A percentile compares a stretch with the other conserved stretches of the same genome.
Evolutionary conservation across 2,797 vertebrate species (phyloP).

Genomic region (Alfaro cultratus): DNA sequence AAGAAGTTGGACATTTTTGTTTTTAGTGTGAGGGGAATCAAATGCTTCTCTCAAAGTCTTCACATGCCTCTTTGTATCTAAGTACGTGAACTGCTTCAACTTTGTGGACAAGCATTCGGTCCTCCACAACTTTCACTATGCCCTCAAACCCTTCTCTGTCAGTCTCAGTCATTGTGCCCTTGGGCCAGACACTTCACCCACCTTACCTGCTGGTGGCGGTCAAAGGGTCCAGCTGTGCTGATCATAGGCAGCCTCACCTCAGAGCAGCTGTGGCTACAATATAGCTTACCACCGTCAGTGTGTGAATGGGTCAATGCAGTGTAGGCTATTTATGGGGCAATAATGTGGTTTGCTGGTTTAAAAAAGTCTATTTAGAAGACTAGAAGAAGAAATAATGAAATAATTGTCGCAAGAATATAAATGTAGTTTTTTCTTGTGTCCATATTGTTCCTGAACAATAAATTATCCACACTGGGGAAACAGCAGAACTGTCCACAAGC

Average conservation of each 20-base stretch:
- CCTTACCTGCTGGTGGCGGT: background rate
- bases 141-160: background rate
- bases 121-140: background rate
- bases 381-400: background rate
- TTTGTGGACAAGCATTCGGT: background rate
- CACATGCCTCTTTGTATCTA: background rate
- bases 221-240: background rate
- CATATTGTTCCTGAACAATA: background rate
- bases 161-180: background rate
- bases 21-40: background rate
- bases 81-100: background rate
- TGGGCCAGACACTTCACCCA: background rate
- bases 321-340: background rate
- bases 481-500: background rate
- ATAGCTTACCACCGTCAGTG: background rate
- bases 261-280: background rate
- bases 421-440: background rate
- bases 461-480: background rate
- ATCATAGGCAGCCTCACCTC: background rate
- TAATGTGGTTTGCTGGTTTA: background rate
- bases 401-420: background rate
- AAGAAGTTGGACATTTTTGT: background rate
- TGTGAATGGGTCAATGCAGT: background rate
- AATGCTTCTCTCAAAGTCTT: background rate
- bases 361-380: background rate